These are phyloP conservation scores for Columba janthina DNA, from an alignment of 2,113 vertebrate genomes.

Conservation along the genomic window DNA sequence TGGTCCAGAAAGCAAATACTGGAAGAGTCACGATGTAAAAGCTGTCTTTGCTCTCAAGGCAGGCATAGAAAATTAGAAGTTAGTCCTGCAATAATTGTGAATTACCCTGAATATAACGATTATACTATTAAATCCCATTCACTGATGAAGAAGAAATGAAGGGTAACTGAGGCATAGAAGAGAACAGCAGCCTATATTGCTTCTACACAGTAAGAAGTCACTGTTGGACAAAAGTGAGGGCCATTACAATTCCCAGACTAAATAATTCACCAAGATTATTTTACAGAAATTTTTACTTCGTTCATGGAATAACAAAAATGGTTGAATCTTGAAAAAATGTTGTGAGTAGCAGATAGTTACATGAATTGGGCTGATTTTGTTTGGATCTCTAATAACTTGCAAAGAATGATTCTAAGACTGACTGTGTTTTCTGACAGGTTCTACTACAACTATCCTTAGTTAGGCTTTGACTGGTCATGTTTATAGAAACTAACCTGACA, in stretches of 20 bases:
- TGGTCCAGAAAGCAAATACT: not conserved
- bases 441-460: not conserved
- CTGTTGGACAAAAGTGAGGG: not conserved
- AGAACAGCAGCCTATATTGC: not conserved
- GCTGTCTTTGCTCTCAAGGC: not conserved
- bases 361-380: not conserved
- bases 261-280: not conserved
- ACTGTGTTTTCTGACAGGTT: not conserved
- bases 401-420: not conserved
- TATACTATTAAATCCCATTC: not conserved
- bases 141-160: not conserved
- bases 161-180: not conserved
- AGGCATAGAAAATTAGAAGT: not conserved
- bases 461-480: slow-evolving; percentile 1
- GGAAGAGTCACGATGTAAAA: accelerated
- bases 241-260: not conserved
- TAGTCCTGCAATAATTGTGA: not conserved
- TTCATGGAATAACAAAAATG: not conserved
- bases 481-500: slow-evolving; percentile 22
- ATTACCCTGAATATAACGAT: not conserved
- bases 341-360: not conserved
- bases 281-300: not conserved
- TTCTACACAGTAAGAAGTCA: not conserved
- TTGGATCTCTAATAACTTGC: not conserved
- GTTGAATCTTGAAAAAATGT: not conserved